Evolutionary conservation across 2,797 vertebrate species (phyloP), one percentile per base, ranked within the genome.

Genomic region (Lacerta viridis): DNA sequence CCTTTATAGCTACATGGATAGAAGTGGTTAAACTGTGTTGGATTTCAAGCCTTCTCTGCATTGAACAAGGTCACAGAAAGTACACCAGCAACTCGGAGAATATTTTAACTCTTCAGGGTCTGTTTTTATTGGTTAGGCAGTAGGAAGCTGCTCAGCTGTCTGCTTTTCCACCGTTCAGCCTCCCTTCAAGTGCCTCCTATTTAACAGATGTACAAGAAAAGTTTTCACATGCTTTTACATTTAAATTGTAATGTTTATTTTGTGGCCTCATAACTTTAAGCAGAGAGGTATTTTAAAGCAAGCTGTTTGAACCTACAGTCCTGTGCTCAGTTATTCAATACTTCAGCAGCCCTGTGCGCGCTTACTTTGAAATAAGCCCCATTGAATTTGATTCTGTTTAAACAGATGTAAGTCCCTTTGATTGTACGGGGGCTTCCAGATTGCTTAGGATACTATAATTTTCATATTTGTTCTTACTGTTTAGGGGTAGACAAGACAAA

Each of bases 41-140:
- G 88, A 89, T 95, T 93, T 93, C 94, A 95, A 94, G 86, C 93
- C 90, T 95, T 96, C 92, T 77, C 93, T 93, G 83, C 92, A 74
- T 74, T 82, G 93, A 94, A 93, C 74, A 94, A 95, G 96, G 95
- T 96, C 96, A 95, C 77, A 89, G 91, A 95, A 95, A 96, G 96
- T 96, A 94, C 95, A 96, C 68, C 93, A 88, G 94, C 92, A 43
- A 88, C 10, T 78, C 15, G 15, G 77, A 88, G 83, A 2, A 13
- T 71, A 88, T 41, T 72, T 95, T 96, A 96, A 95, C 95, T 94
- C 95, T 88, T 95, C 90, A 50, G 71, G 84, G 90, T 88, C 95
- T 89, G 86, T 0, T 71, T 72, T 66, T 69, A 91, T 86, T 87
- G 68, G 46, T 85, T 89, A 87, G 39, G 88, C 83, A 85, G 69